Evolutionary conservation across 2,888 invertebrate genomes (phyloP).

Genomic region (Chirona hameri): DNA sequence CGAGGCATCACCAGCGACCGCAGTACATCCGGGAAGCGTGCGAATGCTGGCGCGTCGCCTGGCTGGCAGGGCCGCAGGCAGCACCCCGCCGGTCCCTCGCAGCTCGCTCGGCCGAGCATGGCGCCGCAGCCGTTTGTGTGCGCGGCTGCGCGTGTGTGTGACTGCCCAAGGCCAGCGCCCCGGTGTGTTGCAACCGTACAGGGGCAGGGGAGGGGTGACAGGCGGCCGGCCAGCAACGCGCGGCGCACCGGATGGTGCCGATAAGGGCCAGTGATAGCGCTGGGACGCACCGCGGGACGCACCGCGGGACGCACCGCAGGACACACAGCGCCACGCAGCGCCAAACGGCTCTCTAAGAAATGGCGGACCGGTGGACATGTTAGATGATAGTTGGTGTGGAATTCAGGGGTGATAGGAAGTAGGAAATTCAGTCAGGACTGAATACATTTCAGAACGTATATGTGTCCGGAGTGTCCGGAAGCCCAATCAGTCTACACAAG

Average conservation of each 20-base stretch:
- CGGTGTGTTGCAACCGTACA: slow-evolving; percentile 26
- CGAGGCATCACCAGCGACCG: neutral
- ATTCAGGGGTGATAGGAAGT: no score
- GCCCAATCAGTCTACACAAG: no score
- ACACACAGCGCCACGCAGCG: neutral
- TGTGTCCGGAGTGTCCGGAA: no score
- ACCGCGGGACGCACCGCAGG: neutral
- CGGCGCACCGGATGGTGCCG: neutral
- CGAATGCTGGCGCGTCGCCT: neutral
- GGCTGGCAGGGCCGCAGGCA: neutral
- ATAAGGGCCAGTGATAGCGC: neutral
- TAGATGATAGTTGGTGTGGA: no score
- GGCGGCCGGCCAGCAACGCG: neutral
- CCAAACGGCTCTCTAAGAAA: no score
- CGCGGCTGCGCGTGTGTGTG: slow-evolving; percentile 12
- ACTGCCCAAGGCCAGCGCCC: neutral
- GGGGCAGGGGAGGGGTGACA: neutral
- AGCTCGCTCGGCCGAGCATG: neutral
- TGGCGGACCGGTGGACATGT: no score
- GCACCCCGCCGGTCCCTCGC: neutral
- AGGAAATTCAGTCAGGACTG: no score
- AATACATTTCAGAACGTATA: no score
- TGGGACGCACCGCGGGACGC: neutral
- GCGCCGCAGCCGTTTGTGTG: slow-evolving; percentile 27
- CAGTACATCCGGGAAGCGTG: neutral